phyloP scores from a whole-genome alignment of 2,113 vertebrate species.

The Corvus hawaiiensis region DNA sequence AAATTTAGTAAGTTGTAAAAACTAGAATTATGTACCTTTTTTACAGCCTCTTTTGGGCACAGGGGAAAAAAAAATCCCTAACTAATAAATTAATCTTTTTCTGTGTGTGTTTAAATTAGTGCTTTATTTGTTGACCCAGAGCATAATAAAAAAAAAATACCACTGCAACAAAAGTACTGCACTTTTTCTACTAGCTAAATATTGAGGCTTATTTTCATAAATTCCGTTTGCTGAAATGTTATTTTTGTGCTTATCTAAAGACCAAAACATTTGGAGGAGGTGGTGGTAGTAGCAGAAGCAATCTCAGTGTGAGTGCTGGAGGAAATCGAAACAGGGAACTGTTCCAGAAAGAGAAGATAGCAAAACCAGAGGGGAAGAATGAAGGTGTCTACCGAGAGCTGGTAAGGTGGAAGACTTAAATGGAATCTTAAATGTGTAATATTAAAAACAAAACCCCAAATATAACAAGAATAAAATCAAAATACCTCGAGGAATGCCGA shows the following conservation, averaged over 20 bases:
- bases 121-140: constrained; percentile 22
- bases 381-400: constrained; percentile 93
- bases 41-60: neutral
- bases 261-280: constrained; percentile 93
- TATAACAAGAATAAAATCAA: neutral
- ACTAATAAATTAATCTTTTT: neutral
- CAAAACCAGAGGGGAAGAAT: constrained; percentile 81
- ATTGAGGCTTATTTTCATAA: constrained; percentile 23
- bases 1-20: neutral
- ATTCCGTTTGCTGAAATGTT: constrained; percentile 6
- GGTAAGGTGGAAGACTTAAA: constrained; percentile 73
- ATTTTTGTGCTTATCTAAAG: constrained; percentile 65
- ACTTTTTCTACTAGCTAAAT: constrained; percentile 1
- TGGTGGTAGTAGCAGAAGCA: constrained; percentile 86
- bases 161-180: neutral
- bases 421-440: neutral
- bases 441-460: neutral
- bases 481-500: neutral
- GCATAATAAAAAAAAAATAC: neutral
- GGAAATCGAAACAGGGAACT: constrained; percentile 80
- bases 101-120: neutral
- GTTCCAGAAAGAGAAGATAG: constrained; percentile 82
- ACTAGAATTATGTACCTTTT: constrained; percentile 5
- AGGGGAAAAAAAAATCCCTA: neutral
- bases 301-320: constrained; percentile 78